Percentiles rank a stretch among this genome's conserved stretches.
These are phyloP conservation scores for Artibeus jamaicensis DNA, from an alignment of 2,797 vertebrate species.

Conservation along the genomic window DNA sequence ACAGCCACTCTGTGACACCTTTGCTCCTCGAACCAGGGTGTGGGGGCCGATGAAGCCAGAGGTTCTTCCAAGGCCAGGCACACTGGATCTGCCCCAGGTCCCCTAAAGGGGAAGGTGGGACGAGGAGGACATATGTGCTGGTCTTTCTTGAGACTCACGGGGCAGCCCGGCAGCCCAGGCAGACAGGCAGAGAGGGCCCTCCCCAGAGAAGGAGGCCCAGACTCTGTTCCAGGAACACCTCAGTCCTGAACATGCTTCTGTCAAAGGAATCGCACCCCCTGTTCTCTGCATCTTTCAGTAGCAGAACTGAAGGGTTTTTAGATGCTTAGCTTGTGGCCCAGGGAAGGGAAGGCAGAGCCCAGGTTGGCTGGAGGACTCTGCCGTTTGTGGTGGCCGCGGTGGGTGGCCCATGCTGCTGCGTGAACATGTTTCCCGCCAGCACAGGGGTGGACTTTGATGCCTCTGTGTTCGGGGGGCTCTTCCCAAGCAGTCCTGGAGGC, in stretches of 20 bases:
- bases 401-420: conserved; percentile 43
- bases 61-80: not conserved
- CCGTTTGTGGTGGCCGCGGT: conserved; percentile 65
- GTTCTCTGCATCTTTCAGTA: conserved; percentile 71
- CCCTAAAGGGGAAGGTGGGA: not conserved
- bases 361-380: conserved; percentile 63
- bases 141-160: not conserved
- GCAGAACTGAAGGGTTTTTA: conserved; percentile 76
- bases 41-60: not conserved
- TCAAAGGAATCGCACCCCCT: conserved; percentile 72
- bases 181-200: conserved; percentile 30
- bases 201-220: conserved; percentile 31
- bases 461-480: not conserved
- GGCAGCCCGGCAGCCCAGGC: not conserved
- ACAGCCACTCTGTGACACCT: rapidly evolving
- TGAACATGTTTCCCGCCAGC: not conserved
- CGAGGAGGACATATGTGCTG: not conserved
- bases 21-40: not conserved
- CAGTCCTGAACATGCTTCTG: conserved; percentile 57
- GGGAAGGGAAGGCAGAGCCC: conserved; percentile 68
- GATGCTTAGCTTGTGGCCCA: conserved; percentile 73
- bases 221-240: conserved; percentile 41
- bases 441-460: not conserved
- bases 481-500: not conserved
- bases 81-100: not conserved